These are phyloP conservation scores for Sander vitreus DNA, from an alignment of 2,113 vertebrate genomes.

Conservation along the genomic window DNA sequence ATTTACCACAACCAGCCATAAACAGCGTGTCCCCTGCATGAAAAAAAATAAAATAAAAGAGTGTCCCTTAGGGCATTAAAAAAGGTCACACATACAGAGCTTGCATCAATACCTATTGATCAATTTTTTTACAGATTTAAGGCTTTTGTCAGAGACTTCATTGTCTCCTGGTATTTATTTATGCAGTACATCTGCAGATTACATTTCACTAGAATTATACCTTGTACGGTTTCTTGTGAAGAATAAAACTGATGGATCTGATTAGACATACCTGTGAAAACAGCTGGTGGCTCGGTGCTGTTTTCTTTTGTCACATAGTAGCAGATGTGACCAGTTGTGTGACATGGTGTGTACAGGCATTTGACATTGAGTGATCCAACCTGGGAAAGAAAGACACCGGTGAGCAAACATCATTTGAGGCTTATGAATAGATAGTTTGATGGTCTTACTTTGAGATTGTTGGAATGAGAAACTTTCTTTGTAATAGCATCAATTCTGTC, in stretches of 20 bases:
- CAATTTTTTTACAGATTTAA: not conserved
- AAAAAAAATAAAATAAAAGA: not conserved
- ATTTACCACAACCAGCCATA: constrained; percentile 96
- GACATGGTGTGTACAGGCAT: constrained; percentile 95
- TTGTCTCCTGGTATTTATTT: not conserved
- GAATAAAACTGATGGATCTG: not conserved
- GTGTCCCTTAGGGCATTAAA: not conserved
- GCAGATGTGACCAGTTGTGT: constrained; percentile 98
- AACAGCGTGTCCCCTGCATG: constrained; percentile 94
- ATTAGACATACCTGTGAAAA: constrained; percentile 89
- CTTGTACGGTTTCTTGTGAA: too few species aligned
- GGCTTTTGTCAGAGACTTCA: not conserved
- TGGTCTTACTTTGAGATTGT: constrained; percentile 88
- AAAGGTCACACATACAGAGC: not conserved
- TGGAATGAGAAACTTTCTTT: constrained; percentile 91
- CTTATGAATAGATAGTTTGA: not conserved
- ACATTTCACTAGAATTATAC: too few species aligned
- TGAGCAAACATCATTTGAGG: not conserved
- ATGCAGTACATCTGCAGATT: not conserved
- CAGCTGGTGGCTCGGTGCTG: constrained; percentile 90
- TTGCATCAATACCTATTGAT: not conserved
- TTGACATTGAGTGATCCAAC: constrained; percentile 93
- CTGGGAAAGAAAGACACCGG: constrained; percentile 72
- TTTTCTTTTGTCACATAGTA: constrained; percentile 94
- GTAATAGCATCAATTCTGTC: constrained; percentile 91